Conservation (phyloP, 2,113 vertebrate genomes). For the Tetrao urogallus region DNA sequence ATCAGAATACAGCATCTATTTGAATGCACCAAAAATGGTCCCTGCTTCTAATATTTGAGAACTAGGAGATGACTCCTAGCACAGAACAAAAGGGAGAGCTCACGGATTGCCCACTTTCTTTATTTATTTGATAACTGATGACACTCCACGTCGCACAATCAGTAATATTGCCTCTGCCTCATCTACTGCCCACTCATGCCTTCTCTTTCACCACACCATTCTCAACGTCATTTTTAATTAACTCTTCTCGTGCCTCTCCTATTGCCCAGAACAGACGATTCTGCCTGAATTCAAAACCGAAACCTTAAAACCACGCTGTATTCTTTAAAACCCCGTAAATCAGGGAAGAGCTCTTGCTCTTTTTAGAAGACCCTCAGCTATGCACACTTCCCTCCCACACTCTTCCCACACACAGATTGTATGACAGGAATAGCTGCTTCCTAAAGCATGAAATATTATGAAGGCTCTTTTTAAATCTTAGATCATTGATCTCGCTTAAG, state of each 20-base stretch:
- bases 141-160: not conserved
- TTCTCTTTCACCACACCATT: not conserved
- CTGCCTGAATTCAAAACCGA: not conserved
- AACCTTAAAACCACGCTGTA: not conserved
- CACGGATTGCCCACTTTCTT: not conserved
- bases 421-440: conserved; percentile 38
- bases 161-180: not conserved
- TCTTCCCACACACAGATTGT: conserved; percentile 21
- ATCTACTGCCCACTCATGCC: not conserved
- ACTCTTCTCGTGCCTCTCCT: not conserved
- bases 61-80: not conserved
- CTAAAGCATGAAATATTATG: conserved; percentile 14
- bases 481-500: not conserved
- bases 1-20: not conserved
- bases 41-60: not conserved
- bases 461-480: conserved; percentile 27
- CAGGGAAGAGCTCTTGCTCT: not conserved
- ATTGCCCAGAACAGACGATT: not conserved
- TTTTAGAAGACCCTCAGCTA: conserved; percentile 26
- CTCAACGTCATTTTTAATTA: not conserved
- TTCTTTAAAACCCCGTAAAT: not conserved
- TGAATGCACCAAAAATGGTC: not conserved
- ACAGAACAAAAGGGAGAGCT: not conserved
- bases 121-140: not conserved
- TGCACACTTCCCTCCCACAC: not conserved